Conservation (phyloP, 2,888 invertebrate species). For the Pandemis cinnamomeana region DNA sequence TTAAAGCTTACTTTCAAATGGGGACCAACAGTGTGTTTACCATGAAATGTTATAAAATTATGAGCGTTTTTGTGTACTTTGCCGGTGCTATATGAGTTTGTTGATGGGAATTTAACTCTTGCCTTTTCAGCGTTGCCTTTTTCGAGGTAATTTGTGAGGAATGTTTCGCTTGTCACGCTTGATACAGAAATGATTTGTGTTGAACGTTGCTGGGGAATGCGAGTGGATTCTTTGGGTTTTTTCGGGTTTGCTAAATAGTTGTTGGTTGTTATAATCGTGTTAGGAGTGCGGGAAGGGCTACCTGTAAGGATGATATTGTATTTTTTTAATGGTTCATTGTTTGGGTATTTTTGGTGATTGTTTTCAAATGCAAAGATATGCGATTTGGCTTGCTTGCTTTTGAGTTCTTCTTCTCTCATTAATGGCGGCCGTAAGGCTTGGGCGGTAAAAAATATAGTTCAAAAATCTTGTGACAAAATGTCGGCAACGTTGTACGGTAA, state of each 20-base stretch:
- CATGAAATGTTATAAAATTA: constrained; percentile 21
- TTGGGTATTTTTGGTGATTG: too few species aligned
- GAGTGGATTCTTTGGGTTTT: neutral
- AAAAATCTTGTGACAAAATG: too few species aligned
- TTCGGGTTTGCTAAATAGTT: neutral
- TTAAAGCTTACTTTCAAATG: constrained; percentile 21
- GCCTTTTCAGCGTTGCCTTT: constrained; percentile 18
- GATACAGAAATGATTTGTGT: constrained; percentile 14
- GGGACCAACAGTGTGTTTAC: neutral
- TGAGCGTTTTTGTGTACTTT: constrained; percentile 22
- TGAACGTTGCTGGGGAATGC: neutral
- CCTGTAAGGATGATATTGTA: too few species aligned
- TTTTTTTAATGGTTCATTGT: too few species aligned
- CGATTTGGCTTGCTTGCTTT: too few species aligned
- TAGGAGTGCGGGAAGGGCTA: neutral
- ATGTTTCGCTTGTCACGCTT: constrained; percentile 20
- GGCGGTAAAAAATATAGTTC: too few species aligned
- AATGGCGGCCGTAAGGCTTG: too few species aligned
- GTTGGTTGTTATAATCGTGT: neutral
- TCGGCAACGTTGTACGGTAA: too few species aligned
- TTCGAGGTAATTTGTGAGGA: constrained; percentile 10
- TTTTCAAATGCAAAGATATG: too few species aligned
- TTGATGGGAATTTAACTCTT: constrained; percentile 25
- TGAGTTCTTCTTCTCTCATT: too few species aligned
- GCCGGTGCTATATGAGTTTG: constrained; percentile 19